Evolutionary conservation across 2,888 invertebrate genomes (phyloP).

Genomic region (Trichogramma evanescens): DNA sequence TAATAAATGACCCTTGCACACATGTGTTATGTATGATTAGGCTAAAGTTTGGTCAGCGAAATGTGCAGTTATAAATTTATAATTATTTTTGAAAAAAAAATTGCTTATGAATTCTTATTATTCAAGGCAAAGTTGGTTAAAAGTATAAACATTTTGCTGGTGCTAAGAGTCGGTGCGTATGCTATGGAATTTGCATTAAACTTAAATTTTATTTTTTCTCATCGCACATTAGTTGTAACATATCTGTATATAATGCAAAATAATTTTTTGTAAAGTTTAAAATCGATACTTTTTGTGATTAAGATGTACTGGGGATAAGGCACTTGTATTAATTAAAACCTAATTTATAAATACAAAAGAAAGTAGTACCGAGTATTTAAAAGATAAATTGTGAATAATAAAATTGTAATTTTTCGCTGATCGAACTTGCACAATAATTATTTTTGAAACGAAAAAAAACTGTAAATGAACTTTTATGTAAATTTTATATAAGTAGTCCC

Average conservation of each 20-base stretch:
- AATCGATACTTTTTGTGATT: too few relatives aligned
- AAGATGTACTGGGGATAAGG: too few relatives aligned
- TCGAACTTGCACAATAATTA: neutral
- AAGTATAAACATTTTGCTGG: too few relatives aligned
- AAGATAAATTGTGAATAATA: neutral
- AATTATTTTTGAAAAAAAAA: neutral
- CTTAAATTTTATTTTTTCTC: too few relatives aligned
- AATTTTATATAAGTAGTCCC: slow-evolving; percentile 3
- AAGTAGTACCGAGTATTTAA: too few relatives aligned
- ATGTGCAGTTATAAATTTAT: neutral
- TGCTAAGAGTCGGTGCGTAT: too few relatives aligned
- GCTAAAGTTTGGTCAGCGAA: neutral
- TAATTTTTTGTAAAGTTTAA: too few relatives aligned
- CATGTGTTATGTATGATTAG: neutral
- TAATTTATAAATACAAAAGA: too few relatives aligned
- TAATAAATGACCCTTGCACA: slow-evolving; percentile 11
- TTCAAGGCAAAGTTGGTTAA: neutral
- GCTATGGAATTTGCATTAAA: too few relatives aligned
- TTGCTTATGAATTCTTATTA: neutral
- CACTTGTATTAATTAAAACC: too few relatives aligned
- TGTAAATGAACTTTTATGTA: neutral
- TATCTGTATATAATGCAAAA: too few relatives aligned
- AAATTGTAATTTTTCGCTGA: neutral
- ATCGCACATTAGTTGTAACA: too few relatives aligned
- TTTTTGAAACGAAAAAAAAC: neutral